Evolutionary conservation across 2,113 vertebrate genomes (phyloP).

Genomic region (Cervus canadensis): DNA sequence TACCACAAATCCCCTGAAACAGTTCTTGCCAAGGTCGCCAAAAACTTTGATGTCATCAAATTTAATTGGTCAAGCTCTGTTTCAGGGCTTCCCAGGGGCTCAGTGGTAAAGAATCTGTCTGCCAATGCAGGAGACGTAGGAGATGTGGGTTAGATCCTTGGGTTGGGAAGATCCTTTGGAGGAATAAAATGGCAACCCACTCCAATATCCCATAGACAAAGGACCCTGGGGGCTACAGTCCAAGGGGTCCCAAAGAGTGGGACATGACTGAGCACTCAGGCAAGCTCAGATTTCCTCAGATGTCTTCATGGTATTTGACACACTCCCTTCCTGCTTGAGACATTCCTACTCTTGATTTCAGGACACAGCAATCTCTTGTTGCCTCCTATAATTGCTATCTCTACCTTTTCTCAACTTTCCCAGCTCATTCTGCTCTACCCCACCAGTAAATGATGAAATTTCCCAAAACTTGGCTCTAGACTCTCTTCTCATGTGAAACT

Average conservation of each 20-base stretch:
- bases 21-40: neutral
- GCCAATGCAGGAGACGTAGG: neutral
- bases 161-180: neutral
- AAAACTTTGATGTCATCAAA: neutral
- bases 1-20: neutral
- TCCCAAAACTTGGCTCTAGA: neutral
- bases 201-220: neutral
- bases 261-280: neutral
- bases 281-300: neutral
- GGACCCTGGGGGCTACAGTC: neutral
- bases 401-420: neutral
- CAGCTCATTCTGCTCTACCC: neutral
- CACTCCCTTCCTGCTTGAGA: neutral
- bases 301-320: neutral
- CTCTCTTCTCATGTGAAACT: neutral
- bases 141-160: neutral
- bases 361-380: neutral
- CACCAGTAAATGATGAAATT: neutral
- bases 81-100: neutral
- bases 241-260: neutral
- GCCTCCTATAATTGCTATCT: neutral
- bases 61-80: neutral
- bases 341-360: neutral
- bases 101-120: neutral
- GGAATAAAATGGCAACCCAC: neutral